Conservation (phyloP, 2,113 vertebrate genomes). For the Marmota monax region DNA sequence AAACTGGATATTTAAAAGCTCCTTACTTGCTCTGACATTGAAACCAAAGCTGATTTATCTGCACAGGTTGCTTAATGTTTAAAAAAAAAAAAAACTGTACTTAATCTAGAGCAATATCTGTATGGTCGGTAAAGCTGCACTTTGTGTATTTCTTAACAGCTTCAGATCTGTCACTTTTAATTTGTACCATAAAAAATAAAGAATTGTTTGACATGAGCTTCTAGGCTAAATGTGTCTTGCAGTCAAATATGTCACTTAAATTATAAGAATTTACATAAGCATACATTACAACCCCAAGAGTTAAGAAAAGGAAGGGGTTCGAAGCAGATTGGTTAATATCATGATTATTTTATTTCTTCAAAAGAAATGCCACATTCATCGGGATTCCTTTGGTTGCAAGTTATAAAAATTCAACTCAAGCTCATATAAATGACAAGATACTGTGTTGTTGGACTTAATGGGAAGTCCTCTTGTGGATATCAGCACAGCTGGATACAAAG, state of each 20-base stretch:
- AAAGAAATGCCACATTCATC: not conserved
- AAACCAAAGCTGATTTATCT: conserved; percentile 99
- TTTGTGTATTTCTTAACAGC: conserved; percentile 99
- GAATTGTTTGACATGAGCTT: conserved; percentile 97
- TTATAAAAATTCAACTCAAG: conserved; percentile 31
- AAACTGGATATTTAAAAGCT: conserved; percentile 91
- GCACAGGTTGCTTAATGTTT: conserved; percentile 95
- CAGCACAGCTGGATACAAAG: not conserved
- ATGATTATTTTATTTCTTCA: conserved; percentile 16
- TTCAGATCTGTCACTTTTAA: conserved; percentile 99
- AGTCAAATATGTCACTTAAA: conserved; percentile 83
- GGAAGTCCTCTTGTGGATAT: not conserved
- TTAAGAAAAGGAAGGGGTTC: conserved; percentile 22
- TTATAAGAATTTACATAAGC: conserved; percentile 72
- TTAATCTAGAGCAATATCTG: conserved; percentile 99
- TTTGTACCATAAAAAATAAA: conserved; percentile 99
- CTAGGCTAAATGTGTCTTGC: conserved; percentile 82
- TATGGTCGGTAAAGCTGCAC: conserved; percentile 99
- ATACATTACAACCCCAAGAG: conserved; percentile 15
- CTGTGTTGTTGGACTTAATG: not conserved
- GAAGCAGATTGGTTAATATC: not conserved
- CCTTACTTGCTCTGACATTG: conserved; percentile 93
- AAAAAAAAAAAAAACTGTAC: conserved; percentile 93
- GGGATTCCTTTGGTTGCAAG: not conserved
- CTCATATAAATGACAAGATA: not conserved